Base-by-base conservation (phyloP, 1,140 invertebrate genomes). In the Branchinecta lindahli region DNA sequence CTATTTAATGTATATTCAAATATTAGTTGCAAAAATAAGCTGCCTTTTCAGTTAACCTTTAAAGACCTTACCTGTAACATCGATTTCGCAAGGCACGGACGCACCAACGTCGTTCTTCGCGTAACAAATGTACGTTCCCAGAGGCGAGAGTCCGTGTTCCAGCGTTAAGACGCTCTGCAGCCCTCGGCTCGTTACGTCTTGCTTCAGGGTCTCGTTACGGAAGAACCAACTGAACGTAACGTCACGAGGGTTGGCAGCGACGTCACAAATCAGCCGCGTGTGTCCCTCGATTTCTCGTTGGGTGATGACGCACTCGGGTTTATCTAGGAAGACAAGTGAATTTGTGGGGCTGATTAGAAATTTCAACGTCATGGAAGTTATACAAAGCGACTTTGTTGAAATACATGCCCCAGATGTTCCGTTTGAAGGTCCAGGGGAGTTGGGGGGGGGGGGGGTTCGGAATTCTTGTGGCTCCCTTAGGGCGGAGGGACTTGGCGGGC, bases 191-290 rank as follows among this genome's bases (percentile, higher is more conserved):
- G 78, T 76, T 33, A 85, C 80, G 70, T 86, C 84, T 33, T 87
- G 79, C 44, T 87, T 88, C 76, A 90, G 87, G 76, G 92, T 93
- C 65, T 74, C 71, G 72, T 80, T 80, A 76, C 90, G 88, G 69
- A 92, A 83, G 73, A 85, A 87, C 91, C 91, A 94, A 45, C 81
- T 84, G 80, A 92, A 94, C 68, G 85, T 82, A n/a, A 90, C 88
- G 74, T 89, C 85, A 69, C 82, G 78, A 0, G 92, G 91, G 81
- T 93, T 92, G 44, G 90, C 90, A 61, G 83, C 80, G 3, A 87
- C 89, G 45, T 86, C 87, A 77, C 92, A 94, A 9, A 89, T 84
- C 18, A 94, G 80, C 66, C 88, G 85, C 76, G 88, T 84, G 74
- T 85, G 83, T 4, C 88, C 88, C 68, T 90, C 83, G 71, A 85